Evolutionary conservation across 2,888 invertebrate species (phyloP), one percentile per base, ranked within the genome.

Genomic region (Asteroscopus sphinx): DNA sequence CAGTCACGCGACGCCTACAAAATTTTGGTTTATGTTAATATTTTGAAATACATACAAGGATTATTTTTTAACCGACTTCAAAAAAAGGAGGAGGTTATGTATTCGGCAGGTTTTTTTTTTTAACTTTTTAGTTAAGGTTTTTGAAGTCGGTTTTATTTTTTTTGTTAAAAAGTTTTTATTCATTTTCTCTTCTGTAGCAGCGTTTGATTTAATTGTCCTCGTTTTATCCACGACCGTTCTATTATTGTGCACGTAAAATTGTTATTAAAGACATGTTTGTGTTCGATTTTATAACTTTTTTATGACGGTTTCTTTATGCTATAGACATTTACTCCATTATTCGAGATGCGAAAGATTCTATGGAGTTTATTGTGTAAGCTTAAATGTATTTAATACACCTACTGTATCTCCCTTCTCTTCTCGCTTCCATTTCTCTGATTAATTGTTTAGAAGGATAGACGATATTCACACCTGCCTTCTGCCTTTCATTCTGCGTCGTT

Each of bases 391-490:
- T n/a, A n/a, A n/a, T n/a, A n/a, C n/a, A n/a, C n/a, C n/a, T n/a
- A n/a, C n/a, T n/a, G n/a, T n/a, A n/a, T n/a, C n/a, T 37, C 26
- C 47, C 54, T 44, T 42, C 70, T 44, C 47, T 25, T 16, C 46
- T 45, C 30, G 21, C 55, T 30, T 42, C 55, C 42, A 49, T 51
- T 71, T 47, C 42, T 42, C 40, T 71, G 72, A 58, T 67, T 66
- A 58, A 66, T 66, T 66, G 72, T 67, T 58, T 36, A 44, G 32
- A 48, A 41, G 40, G 39, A 49, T 37, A 30, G 32, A 12, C 47
- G 64, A 30, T 46, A 51, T 40, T 35, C 42, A 25, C 59, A 67
- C 67, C 49, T 71, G 64, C 21, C n/a, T 25, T 25, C 6, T 25
- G 6, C 54, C 6, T 44, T 67, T 71, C 59, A 66, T 71, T 47